Conservation (phyloP, 2,888 invertebrate genomes). For the Ceramica pisi region DNA sequence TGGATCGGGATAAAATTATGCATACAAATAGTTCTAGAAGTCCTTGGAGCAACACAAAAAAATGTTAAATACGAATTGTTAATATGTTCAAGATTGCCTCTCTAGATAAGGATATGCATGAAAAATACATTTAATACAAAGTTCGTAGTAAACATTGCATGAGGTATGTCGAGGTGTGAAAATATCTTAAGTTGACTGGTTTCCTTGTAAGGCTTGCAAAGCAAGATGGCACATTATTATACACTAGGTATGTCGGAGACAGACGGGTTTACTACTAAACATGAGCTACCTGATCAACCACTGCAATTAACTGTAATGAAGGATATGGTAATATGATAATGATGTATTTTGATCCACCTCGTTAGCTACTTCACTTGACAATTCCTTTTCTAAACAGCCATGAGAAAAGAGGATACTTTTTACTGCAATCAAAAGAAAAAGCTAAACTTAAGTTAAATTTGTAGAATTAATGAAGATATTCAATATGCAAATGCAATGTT, state of each 20-base stretch:
- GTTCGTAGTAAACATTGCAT: slow-evolving; percentile 36
- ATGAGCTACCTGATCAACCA: slow-evolving; percentile 43
- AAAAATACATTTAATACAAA: slow-evolving; percentile 38
- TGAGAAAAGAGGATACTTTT: slow-evolving; percentile 12
- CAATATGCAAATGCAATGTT: slow-evolving; percentile 26
- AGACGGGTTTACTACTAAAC: slow-evolving; percentile 34
- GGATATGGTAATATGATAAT: slow-evolving; percentile 49
- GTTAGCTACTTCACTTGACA: slow-evolving; percentile 8
- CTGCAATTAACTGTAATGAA: slow-evolving; percentile 53
- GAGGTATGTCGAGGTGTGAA: slow-evolving; percentile 45
- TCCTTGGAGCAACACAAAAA: slow-evolving; percentile 29
- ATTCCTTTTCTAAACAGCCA: slow-evolving; percentile 18
- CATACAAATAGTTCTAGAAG: slow-evolving; percentile 56
- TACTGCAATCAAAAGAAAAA: not conserved
- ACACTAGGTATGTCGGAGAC: slow-evolving; percentile 22
- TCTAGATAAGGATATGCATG: slow-evolving; percentile 28
- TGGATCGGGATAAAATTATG: slow-evolving; percentile 50
- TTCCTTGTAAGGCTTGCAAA: slow-evolving; percentile 47
- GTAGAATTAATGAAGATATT: slow-evolving; percentile 22
- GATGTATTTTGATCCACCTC: slow-evolving; percentile 33
- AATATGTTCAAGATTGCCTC: slow-evolving; percentile 32
- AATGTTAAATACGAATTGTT: slow-evolving; percentile 36
- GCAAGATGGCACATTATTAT: slow-evolving; percentile 27
- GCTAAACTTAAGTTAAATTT: not conserved
- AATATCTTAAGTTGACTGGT: slow-evolving; percentile 31